Base-by-base conservation (phyloP, 2,113 vertebrate species). In the Esox niger region DNA sequence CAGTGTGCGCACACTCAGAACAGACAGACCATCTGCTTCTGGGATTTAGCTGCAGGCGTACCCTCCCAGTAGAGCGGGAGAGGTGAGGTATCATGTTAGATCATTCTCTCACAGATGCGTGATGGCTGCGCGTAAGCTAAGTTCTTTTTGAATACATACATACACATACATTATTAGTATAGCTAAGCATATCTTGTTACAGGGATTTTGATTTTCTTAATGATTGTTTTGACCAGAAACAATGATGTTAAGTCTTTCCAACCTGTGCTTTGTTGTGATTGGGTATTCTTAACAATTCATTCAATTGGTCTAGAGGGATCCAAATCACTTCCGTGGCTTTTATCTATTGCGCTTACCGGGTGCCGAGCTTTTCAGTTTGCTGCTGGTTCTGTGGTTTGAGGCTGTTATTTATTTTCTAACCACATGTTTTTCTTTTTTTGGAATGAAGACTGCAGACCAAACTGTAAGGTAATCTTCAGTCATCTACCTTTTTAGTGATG, bases 361-460 rank as follows among this genome's bases (percentile, higher is more conserved):
- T 17, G 38, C 38, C 11, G 38, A 43, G 38, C 38, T 43, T 43
- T 4, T 4, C 20, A 52, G n/a, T n/a, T 49, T 49, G 47, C 47
- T 52, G 8, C n/a, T 52, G 47, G 20, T 52, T 21, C 20, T 15
- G 47, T 52, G 47, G 20, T 52, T 52, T 52, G 2, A 49, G 55
- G 47, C 11, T 25, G 47, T 32, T 27, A 15, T 25, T n/a, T 58
- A 15, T 58, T 15, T 64, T 46, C 20, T 26, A 47, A 8, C 13
- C 13, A 17, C 17, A 43, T 4, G 38, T 29, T 38, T 52, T 54
- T 81, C 5, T 57, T 1, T 13, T 47, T 13, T 31, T 52, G 64
- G 58, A 6, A 67, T 74, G 71, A 84, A 97, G 95, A 96, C 90
- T 97, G 95, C 90, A 93, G 91, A 80, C 94, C 95, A 47, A 97